These are phyloP conservation scores for Augochlorella aurata DNA, from an alignment of 2,888 invertebrate genomes.

Conservation along the genomic window DNA sequence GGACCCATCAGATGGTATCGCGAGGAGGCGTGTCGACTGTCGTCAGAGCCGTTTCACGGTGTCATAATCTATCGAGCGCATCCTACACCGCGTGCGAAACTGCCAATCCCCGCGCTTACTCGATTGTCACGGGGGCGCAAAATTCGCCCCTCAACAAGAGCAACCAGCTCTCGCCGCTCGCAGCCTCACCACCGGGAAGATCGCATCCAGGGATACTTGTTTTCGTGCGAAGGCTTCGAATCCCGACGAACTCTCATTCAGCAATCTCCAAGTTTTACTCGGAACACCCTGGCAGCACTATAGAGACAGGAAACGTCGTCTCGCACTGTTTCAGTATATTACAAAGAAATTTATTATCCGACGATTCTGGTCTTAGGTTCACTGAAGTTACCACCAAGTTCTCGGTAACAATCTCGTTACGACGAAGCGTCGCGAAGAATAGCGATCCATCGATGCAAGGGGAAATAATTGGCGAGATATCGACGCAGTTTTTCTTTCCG, in stretches of 20 bases:
- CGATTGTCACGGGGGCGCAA: conserved; percentile 5
- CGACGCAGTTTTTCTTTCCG: not conserved
- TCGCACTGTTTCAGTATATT: no score
- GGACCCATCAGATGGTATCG: conserved; percentile 40
- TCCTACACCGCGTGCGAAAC: not conserved
- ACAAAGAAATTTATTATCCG: no score
- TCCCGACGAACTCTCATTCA: not conserved
- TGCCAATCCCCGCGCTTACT: not conserved
- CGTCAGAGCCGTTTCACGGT: conserved; percentile 25
- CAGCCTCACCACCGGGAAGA: not conserved
- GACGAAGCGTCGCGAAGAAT: not conserved
- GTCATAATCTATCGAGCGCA: not conserved
- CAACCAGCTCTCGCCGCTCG: not conserved
- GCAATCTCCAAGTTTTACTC: not conserved
- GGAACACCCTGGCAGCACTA: not conserved
- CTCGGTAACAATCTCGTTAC: not conserved
- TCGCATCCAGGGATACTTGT: not conserved
- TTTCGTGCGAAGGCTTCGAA: not conserved
- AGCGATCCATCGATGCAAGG: no score
- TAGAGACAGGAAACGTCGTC: no score
- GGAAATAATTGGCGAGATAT: no score
- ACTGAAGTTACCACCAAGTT: not conserved
- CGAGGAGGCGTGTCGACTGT: conserved; percentile 6
- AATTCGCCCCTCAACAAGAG: not conserved
- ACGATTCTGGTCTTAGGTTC: not conserved